Evolutionary conservation across 2,797 vertebrate genomes (phyloP).

Genomic region (Agapornis canus): DNA sequence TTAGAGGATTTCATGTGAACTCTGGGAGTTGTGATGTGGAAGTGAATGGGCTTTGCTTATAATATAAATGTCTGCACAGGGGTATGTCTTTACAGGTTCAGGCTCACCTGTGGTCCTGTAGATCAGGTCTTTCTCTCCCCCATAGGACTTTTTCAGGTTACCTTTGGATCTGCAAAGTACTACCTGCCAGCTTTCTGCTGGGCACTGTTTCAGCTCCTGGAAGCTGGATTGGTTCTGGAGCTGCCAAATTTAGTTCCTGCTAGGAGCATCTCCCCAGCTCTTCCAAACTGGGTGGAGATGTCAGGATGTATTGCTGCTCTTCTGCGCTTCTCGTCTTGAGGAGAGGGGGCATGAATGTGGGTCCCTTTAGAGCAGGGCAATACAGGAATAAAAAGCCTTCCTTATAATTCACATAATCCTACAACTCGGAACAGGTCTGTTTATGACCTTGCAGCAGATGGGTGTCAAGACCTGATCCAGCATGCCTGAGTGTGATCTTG

Average conservation of each 20-base stretch:
- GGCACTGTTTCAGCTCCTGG: background rate
- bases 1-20: background rate
- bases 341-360: no score
- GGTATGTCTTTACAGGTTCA: background rate
- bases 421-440: background rate
- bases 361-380: background rate
- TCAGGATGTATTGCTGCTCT: rapidly evolving
- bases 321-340: background rate
- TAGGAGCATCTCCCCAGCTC: background rate
- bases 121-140: background rate
- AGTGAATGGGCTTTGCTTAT: background rate
- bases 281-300: rapidly evolving
- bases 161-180: rapidly evolving
- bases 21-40: background rate
- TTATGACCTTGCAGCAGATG: rapidly evolving
- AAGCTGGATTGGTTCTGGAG: background rate
- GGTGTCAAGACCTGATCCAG: background rate
- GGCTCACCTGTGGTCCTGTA: background rate
- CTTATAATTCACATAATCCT: background rate
- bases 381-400: background rate
- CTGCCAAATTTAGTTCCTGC: background rate
- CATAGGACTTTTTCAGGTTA: background rate
- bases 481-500: rapidly evolving
- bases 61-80: background rate
- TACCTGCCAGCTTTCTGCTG: background rate